Base-by-base conservation (phyloP, 2,888 invertebrate genomes). In the Halictus ligatus region DNA sequence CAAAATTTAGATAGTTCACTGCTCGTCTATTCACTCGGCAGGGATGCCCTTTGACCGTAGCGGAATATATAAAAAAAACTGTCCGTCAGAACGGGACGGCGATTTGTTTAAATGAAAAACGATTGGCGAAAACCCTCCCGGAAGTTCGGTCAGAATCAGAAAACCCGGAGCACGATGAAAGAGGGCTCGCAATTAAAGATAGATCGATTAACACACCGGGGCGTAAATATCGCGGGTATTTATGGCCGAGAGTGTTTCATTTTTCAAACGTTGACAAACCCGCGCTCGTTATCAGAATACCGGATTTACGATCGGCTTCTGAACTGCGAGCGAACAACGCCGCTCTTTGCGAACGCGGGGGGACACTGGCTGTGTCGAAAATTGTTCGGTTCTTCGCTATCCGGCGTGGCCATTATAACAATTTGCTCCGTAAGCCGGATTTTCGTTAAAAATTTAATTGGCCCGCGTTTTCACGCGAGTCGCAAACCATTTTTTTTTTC, bases 391-490 rank as follows among this genome's bases (percentile, higher is more conserved):
- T 71, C 40, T 43, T 71, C 71, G 12, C 21, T n/a, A 12, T 43
- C 5, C 21, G 21, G 71, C 4, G 21, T 40, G n/a, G n/a, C 18
- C n/a, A 43, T 71, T 71, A 43, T 71, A 43, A 71, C 40, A 71
- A 71, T 71, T 43, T 71, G 40, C n/a, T 21, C 10, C 12, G 71
- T 40, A 43, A 43, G 12, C 35, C 40, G n/a, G 43, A 13, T 2
- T 43, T 71, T 43, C 43, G 40, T 71, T 40, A 43, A 40, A 74
- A 76, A 81, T 72, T 69, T 74, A 58, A 60, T 78, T 25, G 50
- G 46, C 25, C 78, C 35, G 69, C 58, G 48, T 72, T 60, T 50
- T 78, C 43, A 46, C n/a, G 71, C 54, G 43, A n/a, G 69, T 71
- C 78, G 29, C 21, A 46, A 21, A 43, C 10, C 43, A 35, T 48